Base-by-base conservation (phyloP, 2,888 invertebrate species). In the Drosophila infuscata region DNA sequence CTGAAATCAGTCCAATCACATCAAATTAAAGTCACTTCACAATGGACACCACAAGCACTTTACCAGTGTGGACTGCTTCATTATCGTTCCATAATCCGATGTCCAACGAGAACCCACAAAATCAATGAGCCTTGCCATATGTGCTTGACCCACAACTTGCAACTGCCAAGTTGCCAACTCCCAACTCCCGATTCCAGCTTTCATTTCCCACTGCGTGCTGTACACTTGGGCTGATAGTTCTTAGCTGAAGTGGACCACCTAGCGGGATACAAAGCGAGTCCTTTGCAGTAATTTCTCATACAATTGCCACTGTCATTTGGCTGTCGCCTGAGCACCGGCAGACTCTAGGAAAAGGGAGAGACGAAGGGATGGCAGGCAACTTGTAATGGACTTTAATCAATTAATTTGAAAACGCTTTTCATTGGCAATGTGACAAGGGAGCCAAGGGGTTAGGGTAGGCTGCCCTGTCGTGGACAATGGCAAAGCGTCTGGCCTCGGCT, bases 301-400 rank as follows among this genome's bases (percentile, higher is more conserved):
- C 88, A 89, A 89, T 88, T 88, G 89, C 77, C 89, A 88, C 83
- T 88, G 88, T 82, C 88, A 86, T 88, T 83, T 82, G 64, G 81
- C 58, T 69, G 77, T 77, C 79, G 70, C 59, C 72, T 32, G 76
- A 52, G 62, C 41, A 33, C 46, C 52, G 8, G 20, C 25, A 25
- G 25, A 25, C 25, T 25, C 25, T 25, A 25, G 2, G 2, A 25
- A 25, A 25, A 3, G 25, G 25, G 25, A 25, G 29, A 3, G 25
- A 17, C 30, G 48, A 9, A 30, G 66, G 15, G 67, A 30, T 57
- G 66, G 87, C 48, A 48, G 74, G 69, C 86, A 82, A 81, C 89
- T 89, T 88, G 88, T 88, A 88, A 88, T 88, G 88, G 89, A 89
- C 88, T 88, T 88, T 89, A 89, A 88, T 88, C 88, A 88, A 88